phyloP scores from a whole-genome alignment of 2,888 invertebrate genomes.

The Hypercompe scribonia region DNA sequence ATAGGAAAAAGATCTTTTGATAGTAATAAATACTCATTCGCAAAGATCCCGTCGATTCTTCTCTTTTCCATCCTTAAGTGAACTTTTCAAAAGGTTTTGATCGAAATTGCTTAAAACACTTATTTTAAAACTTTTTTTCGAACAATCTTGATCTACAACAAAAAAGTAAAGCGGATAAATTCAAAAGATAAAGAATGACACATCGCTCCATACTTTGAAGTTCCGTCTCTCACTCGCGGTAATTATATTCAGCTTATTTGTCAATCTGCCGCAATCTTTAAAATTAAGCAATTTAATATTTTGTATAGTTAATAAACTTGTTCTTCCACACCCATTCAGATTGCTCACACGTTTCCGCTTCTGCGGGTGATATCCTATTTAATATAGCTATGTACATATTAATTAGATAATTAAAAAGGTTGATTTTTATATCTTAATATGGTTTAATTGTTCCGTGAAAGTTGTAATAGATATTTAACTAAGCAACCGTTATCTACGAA shows the following conservation, averaged over 20 bases:
- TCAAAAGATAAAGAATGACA: constrained; percentile 6
- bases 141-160: constrained; percentile 10
- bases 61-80: neutral
- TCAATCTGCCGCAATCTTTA: constrained; percentile 50
- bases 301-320: constrained; percentile 51
- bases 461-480: constrained; percentile 19
- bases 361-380: constrained; percentile 32
- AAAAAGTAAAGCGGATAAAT: constrained; percentile 16
- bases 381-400: constrained; percentile 13
- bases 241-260: constrained; percentile 48
- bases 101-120: neutral
- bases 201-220: neutral
- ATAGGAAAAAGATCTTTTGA: neutral
- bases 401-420: constrained; percentile 17
- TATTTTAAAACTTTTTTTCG: neutral
- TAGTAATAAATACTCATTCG: neutral
- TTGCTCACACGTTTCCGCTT: constrained; percentile 41
- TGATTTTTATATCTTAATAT: constrained; percentile 21
- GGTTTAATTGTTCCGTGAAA: constrained; percentile 21
- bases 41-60: neutral
- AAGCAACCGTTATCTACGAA: constrained; percentile 10
- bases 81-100: neutral
- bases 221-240: constrained; percentile 13
- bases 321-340: constrained; percentile 47
- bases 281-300: constrained; percentile 54